These are phyloP conservation scores for Glandiceps talaboti DNA, from an alignment of 53 echinoderm and acorn worm species.

Conservation along the genomic window DNA sequence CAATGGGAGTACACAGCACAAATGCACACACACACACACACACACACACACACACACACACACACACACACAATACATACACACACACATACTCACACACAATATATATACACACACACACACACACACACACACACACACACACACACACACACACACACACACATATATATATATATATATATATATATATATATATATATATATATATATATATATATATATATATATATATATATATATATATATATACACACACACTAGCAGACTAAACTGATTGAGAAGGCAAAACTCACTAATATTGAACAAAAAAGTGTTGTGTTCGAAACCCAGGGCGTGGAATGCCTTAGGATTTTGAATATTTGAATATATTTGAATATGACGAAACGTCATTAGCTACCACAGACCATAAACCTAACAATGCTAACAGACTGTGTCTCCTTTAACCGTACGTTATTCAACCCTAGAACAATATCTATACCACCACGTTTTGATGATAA, in stretches of 20 bases:
- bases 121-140: conserved; percentile 2
- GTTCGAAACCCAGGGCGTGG: too few species aligned
- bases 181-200: conserved; percentile 6
- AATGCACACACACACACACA: background rate
- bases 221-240: conserved; percentile 22
- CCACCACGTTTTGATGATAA: too few species aligned
- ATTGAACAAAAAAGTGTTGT: too few species aligned
- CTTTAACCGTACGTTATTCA: too few species aligned
- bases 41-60: background rate
- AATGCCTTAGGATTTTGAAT: too few species aligned
- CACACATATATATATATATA: background rate
- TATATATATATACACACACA: conserved; percentile 28
- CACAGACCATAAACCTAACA: too few species aligned
- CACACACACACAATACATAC: background rate
- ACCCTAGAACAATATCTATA: too few species aligned
- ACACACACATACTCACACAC: conserved; percentile 1
- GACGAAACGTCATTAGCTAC: too few species aligned
- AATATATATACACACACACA: background rate
- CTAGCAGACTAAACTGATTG: background rate
- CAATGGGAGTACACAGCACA: too few species aligned
- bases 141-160: background rate
- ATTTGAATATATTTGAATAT: too few species aligned
- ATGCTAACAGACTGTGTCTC: too few species aligned
- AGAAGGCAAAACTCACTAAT: too few species aligned
- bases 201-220: conserved; percentile 10